phyloP scores from a whole-genome alignment of 1,140 invertebrate genomes.

The Penaeus indicus region DNA sequence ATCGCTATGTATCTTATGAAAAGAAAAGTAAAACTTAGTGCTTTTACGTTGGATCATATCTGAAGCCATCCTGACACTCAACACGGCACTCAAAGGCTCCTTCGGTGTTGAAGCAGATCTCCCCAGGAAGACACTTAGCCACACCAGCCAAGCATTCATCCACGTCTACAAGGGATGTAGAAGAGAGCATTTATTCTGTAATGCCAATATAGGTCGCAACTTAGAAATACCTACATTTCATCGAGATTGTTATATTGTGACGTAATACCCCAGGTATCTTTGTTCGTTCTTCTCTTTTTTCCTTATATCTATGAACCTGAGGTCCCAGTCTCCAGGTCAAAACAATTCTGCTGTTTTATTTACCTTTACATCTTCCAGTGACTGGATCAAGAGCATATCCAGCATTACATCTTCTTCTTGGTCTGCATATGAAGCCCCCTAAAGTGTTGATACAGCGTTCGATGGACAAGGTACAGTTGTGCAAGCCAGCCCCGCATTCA shows the following conservation, averaged over 20 bases:
- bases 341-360: too few relatives aligned
- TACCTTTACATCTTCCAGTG: slow-evolving; percentile 63
- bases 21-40: background rate
- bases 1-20: too few relatives aligned
- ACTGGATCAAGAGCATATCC: slow-evolving; percentile 38
- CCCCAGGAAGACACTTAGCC: slow-evolving; percentile 60
- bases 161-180: slow-evolving; percentile 63
- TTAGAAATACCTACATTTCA: too few relatives aligned
- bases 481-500: slow-evolving; percentile 76
- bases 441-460: slow-evolving; percentile 81
- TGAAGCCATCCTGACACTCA: slow-evolving; percentile 65
- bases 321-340: too few relatives aligned
- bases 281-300: too few relatives aligned
- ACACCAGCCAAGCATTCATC: slow-evolving; percentile 67
- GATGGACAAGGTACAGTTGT: slow-evolving; percentile 76
- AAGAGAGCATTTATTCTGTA: background rate
- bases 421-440: slow-evolving; percentile 77
- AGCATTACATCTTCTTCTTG: slow-evolving; percentile 20
- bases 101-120: slow-evolving; percentile 66
- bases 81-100: slow-evolving; percentile 66
- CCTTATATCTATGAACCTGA: background rate
- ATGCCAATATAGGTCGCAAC: too few relatives aligned
- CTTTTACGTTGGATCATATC: slow-evolving; percentile 63
- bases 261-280: too few relatives aligned
- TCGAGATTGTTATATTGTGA: too few relatives aligned